A percentile compares a stretch with the other conserved stretches of the same genome.
These are phyloP conservation scores for Taphrorychus bicolor DNA, from an alignment of 2,888 invertebrate genomes.

Conservation along the genomic window DNA sequence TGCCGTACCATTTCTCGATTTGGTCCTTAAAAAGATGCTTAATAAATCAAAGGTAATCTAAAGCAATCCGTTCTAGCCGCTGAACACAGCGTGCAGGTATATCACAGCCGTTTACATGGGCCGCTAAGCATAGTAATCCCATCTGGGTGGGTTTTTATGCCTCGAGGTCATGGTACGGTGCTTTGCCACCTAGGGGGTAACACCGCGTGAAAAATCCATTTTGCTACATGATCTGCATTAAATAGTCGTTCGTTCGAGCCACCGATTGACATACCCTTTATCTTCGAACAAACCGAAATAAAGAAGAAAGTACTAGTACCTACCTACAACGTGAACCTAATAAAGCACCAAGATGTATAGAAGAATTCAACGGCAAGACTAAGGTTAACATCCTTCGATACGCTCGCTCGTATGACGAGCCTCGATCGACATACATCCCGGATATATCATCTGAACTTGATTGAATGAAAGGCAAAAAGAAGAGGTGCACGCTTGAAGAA, in stretches of 20 bases:
- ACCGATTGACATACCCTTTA: neutral
- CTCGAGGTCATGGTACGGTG: slow-evolving; percentile 36
- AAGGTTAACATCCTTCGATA: slow-evolving; percentile 6
- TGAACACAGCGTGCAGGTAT: slow-evolving; percentile 39
- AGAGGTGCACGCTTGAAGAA: slow-evolving; percentile 30
- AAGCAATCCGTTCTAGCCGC: slow-evolving; percentile 37
- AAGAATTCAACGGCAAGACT: neutral
- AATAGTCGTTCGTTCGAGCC: neutral
- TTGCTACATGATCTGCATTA: neutral
- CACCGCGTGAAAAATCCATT: slow-evolving; percentile 24
- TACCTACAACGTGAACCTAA: too few relatives aligned
- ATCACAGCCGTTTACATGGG: slow-evolving; percentile 42
- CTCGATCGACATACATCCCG: slow-evolving; percentile 29
- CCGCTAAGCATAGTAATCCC: slow-evolving; percentile 42
- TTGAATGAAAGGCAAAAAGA: slow-evolving; percentile 35
- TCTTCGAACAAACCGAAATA: neutral
- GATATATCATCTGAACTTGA: slow-evolving; percentile 30
- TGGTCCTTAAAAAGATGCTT: neutral
- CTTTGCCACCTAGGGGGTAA: slow-evolving; percentile 38
- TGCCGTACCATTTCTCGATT: neutral
- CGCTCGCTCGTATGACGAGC: neutral
- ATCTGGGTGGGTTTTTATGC: slow-evolving; percentile 38
- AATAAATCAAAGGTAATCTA: slow-evolving; percentile 40
- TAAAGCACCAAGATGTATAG: neutral
- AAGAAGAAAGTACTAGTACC: neutral